Evolutionary conservation across 2,888 invertebrate genomes (phyloP).

Genomic region (Meliscaeva auricollis): DNA sequence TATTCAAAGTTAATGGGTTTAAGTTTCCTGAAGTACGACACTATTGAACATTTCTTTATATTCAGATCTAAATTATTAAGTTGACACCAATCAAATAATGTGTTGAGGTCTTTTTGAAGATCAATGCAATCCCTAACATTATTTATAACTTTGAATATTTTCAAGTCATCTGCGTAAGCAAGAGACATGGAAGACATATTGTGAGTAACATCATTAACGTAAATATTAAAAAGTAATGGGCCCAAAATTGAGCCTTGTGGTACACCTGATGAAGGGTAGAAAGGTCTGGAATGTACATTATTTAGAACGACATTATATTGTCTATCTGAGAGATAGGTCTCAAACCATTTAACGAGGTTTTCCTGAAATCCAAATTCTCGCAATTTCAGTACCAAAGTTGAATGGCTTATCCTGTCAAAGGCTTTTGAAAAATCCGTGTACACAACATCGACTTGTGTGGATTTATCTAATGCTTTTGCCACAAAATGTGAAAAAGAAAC

Average conservation of each 20-base stretch:
- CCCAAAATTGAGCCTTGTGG: slow-evolving; percentile 3
- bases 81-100: no score
- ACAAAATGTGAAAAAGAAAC: not conserved
- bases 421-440: slow-evolving; percentile 7
- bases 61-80: not conserved
- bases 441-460: not conserved
- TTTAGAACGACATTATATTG: not conserved
- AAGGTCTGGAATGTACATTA: not conserved
- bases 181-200: slow-evolving; percentile 2
- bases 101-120: not conserved
- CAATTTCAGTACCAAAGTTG: not conserved
- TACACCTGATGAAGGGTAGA: not conserved
- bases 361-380: not conserved
- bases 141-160: not conserved
- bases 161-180: slow-evolving; percentile 1
- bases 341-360: not conserved
- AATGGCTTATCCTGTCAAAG: not conserved
- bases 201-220: not conserved
- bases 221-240: slow-evolving; percentile 6
- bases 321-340: slow-evolving; percentile 1
- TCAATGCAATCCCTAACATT: not conserved
- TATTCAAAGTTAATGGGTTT: not conserved
- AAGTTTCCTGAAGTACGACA: not conserved
- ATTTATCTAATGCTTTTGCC: not conserved
- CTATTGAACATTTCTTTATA: slow-evolving; percentile 9